phyloP scores from a whole-genome alignment of 2,113 vertebrate genomes.

The Archocentrus centrarchus region DNA sequence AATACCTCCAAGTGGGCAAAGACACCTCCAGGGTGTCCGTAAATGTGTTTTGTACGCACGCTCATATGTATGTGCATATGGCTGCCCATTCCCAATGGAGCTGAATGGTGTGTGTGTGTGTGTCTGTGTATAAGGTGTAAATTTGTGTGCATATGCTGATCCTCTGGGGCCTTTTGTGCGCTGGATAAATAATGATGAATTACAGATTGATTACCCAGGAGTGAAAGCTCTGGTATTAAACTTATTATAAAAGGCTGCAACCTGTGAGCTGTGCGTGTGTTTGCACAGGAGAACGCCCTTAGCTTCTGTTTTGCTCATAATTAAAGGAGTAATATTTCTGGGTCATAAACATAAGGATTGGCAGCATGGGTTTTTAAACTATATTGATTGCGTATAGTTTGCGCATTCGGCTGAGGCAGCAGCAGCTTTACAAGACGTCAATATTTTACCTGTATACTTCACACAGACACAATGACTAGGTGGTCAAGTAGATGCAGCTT shows the following conservation, averaged over 20 bases:
- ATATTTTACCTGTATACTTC: conserved; percentile 58
- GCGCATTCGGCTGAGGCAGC: conserved; percentile 30
- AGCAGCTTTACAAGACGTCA: conserved; percentile 29
- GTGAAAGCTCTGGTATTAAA: conserved; percentile 72
- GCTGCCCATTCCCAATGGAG: conserved; percentile 30
- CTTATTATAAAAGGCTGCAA: conserved; percentile 68
- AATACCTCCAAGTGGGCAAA: conserved; percentile 65
- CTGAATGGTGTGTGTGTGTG: neutral
- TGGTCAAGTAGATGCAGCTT: conserved; percentile 45
- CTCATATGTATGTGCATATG: neutral
- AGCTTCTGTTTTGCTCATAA: conserved; percentile 57
- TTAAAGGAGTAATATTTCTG: conserved; percentile 65
- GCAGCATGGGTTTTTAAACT: conserved; percentile 58
- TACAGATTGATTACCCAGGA: conserved; percentile 79
- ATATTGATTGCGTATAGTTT: conserved; percentile 58
- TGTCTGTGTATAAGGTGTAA: conserved; percentile 5
- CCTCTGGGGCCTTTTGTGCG: conserved; percentile 57
- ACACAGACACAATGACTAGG: conserved; percentile 35
- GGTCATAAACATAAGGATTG: conserved; percentile 64
- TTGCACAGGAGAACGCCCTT: conserved; percentile 19
- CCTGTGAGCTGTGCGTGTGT: conserved; percentile 38
- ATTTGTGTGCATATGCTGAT: conserved; percentile 25
- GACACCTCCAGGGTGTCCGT: conserved; percentile 47
- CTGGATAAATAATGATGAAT: conserved; percentile 79
- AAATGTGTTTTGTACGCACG: neutral